Conservation (phyloP, 2,113 vertebrate genomes). For the human region GRCh38 chr1:189813001-189813500, state of each 20-base stretch:
- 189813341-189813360: too few species aligned
- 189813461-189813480: too few species aligned
- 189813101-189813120: background rate
- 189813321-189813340: too few species aligned
- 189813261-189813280: background rate
- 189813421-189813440: too few species aligned
- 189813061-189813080: background rate
- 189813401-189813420: too few species aligned
- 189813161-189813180: too few species aligned
- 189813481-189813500: too few species aligned
- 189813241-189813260: background rate
- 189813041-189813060: background rate
- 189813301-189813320: too few species aligned
- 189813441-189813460: too few species aligned
- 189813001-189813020: background rate
- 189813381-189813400: too few species aligned
- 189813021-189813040: background rate
- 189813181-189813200: background rate
- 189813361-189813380: too few species aligned
- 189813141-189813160: fast-evolving
- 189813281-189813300: too few species aligned
- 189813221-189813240: background rate
- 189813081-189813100: background rate
- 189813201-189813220: background rate
- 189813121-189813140: background rate